A percentile compares a stretch with the other conserved stretches of the same genome.
Conservation (phyloP, 1,140 invertebrate species). For the Trichonephila inaurata region DNA sequence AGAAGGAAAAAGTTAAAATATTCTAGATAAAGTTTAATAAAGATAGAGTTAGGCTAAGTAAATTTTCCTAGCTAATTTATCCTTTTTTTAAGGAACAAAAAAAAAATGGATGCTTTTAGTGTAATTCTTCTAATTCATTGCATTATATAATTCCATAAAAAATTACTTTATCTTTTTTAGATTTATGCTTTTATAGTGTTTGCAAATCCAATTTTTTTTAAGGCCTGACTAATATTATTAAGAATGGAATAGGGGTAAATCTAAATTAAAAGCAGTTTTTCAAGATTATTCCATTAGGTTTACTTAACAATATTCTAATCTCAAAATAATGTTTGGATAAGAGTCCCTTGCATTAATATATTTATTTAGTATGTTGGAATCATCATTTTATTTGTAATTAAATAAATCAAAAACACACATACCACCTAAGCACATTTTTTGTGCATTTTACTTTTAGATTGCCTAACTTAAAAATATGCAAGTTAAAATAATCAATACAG, state of each 20-base stretch:
- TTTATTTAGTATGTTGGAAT: neutral
- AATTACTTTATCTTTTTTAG: neutral
- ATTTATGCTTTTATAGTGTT: neutral
- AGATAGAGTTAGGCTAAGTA: neutral
- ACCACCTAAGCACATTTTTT: too few species aligned
- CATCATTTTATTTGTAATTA: neutral
- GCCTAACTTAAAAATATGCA: too few species aligned
- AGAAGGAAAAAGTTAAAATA: neutral
- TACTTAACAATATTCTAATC: neutral
- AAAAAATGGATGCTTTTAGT: neutral
- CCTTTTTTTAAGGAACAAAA: neutral
- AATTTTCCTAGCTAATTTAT: neutral
- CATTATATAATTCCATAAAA: constrained; percentile 12
- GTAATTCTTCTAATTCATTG: constrained; percentile 29
- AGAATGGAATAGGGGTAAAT: neutral
- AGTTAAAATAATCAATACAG: too few species aligned
- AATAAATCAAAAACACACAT: neutral
- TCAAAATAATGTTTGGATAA: neutral
- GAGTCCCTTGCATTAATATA: neutral
- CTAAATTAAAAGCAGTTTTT: neutral
- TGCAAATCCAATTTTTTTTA: neutral
- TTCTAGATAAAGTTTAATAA: neutral
- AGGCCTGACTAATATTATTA: neutral
- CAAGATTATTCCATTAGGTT: neutral
- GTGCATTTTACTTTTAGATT: too few species aligned